phyloP scores from a whole-genome alignment of 2,797 vertebrate genomes.

The Zenarchopterus dispar region DNA sequence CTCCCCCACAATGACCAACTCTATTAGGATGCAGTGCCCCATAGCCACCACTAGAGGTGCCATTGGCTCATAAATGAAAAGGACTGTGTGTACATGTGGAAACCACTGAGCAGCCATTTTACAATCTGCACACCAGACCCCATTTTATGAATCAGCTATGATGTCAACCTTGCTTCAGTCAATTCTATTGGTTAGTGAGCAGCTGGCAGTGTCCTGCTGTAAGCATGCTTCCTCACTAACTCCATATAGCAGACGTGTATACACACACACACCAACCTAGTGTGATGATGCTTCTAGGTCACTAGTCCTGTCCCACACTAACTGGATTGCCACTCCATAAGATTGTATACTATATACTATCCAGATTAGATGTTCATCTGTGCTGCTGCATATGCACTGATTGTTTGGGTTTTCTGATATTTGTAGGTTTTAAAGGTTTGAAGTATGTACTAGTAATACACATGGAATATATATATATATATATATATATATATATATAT shows the following conservation, averaged over 20 bases:
- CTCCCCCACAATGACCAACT: slow-evolving; percentile 73
- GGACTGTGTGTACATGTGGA: slow-evolving; percentile 42
- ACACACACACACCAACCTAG: slow-evolving; percentile 57
- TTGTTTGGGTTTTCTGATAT: background rate
- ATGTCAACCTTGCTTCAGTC: slow-evolving; percentile 59
- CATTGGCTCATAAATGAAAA: slow-evolving; percentile 75
- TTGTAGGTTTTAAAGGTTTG: background rate
- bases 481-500: no score
- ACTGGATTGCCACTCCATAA: slow-evolving; percentile 44
- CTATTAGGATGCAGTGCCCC: slow-evolving; percentile 30
- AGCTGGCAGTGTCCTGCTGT: slow-evolving; percentile 36
- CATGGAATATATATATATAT: no score
- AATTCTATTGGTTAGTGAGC: slow-evolving; percentile 68
- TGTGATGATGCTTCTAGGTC: slow-evolving; percentile 58
- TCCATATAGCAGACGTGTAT: slow-evolving; percentile 25
- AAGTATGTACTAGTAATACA: background rate
- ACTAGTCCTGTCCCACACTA: slow-evolving; percentile 33
- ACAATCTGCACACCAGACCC: slow-evolving; percentile 78
- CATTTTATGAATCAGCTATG: slow-evolving; percentile 90
- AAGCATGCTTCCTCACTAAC: slow-evolving; percentile 20
- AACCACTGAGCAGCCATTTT: slow-evolving; percentile 83
- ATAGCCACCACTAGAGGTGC: slow-evolving; percentile 66
- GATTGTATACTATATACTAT: slow-evolving; percentile 30
- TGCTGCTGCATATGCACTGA: background rate
- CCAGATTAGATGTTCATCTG: slow-evolving; percentile 21